These are phyloP conservation scores for Rhinogobio ventralis DNA, from an alignment of 2,797 vertebrate species.

Conservation along the genomic window DNA sequence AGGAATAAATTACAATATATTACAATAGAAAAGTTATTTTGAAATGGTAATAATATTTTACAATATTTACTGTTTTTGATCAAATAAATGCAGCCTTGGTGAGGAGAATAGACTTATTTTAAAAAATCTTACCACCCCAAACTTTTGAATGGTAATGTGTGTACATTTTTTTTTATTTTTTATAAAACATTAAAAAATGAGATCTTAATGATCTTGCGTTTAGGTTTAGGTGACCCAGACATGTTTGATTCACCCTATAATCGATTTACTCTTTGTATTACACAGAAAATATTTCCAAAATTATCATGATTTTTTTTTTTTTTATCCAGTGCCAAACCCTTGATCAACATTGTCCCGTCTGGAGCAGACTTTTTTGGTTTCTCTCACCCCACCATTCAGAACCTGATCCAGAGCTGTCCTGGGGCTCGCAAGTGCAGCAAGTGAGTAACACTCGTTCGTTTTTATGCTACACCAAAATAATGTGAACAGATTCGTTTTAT, in stretches of 20 bases:
- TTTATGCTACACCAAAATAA: neutral
- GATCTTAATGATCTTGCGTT: neutral
- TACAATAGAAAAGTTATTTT: neutral
- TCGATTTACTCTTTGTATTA: neutral
- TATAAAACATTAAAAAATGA: neutral
- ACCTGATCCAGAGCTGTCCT: conserved; percentile 90
- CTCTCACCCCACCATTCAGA: conserved; percentile 88
- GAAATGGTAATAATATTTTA: neutral
- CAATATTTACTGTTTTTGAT: neutral
- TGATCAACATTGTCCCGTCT: conserved; percentile 75
- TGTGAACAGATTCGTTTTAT: neutral
- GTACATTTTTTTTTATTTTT: neutral
- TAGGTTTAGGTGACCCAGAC: neutral
- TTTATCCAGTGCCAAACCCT: conserved; percentile 75
- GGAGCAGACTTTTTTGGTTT: conserved; percentile 93
- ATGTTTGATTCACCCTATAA: neutral
- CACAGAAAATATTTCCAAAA: neutral
- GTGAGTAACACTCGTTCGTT: conserved; percentile 69
- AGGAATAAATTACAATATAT: neutral
- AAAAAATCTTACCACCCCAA: neutral
- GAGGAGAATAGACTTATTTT: neutral
- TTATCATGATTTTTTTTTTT: neutral
- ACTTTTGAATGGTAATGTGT: neutral
- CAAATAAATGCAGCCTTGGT: neutral
- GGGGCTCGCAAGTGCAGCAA: conserved; percentile 89